phyloP scores from a whole-genome alignment of 1,140 invertebrate species.

The Heliconius eleuchia region DNA sequence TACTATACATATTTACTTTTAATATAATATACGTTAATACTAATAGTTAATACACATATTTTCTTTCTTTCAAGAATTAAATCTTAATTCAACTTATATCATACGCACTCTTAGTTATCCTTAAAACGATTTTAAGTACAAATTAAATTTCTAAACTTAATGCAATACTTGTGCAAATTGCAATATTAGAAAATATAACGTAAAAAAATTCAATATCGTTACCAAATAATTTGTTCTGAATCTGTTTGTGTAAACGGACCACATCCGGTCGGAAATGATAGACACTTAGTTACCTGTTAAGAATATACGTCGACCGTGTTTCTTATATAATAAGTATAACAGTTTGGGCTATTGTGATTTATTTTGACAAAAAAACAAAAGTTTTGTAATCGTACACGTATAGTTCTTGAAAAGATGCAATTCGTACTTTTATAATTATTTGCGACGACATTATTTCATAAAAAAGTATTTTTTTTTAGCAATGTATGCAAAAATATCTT shows the following conservation, averaged over 20 bases:
- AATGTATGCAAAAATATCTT: too few species aligned
- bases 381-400: not conserved
- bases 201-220: slow-evolving; percentile 3
- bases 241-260: slow-evolving; percentile 17
- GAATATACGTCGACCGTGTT: not conserved
- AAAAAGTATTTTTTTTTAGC: too few species aligned
- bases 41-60: not conserved
- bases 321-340: slow-evolving; percentile 16
- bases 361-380: slow-evolving; percentile 4
- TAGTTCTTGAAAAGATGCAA: not conserved
- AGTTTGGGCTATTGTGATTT: slow-evolving; percentile 1
- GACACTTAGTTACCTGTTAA: not conserved
- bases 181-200: slow-evolving; percentile 5
- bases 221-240: not conserved
- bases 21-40: not conserved
- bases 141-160: not conserved
- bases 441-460: too few species aligned
- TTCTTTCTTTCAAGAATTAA: too few species aligned
- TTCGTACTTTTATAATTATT: not conserved
- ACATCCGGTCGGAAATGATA: slow-evolving; percentile 10
- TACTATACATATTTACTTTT: not conserved
- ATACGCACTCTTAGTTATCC: too few species aligned
- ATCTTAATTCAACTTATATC: too few species aligned
- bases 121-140: not conserved
- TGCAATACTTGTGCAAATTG: not conserved